Percentiles rank a stretch among this genome's conserved stretches.
Conservation (phyloP, 1,140 invertebrate genomes). For the Sycophila sp. region DNA sequence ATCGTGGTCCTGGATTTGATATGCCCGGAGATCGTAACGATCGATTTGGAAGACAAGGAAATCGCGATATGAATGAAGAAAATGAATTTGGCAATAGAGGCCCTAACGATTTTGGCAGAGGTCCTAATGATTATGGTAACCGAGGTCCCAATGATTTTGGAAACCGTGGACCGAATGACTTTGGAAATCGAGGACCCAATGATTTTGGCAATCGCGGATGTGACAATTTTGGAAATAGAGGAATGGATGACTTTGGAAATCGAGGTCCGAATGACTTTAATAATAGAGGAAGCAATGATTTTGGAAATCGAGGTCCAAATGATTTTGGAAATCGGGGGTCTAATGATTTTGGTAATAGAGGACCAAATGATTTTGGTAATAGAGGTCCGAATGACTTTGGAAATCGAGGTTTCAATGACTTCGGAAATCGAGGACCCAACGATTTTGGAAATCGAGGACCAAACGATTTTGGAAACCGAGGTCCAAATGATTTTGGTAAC, state of each 20-base stretch:
- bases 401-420: not conserved
- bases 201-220: not conserved
- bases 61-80: too few relatives aligned
- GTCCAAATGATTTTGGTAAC: not conserved
- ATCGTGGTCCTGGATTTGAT: not conserved
- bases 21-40: conserved; percentile 30
- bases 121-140: conserved; percentile 36
- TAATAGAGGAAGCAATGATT: not conserved
- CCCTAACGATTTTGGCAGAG: conserved; percentile 33
- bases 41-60: too few relatives aligned
- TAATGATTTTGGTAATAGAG: conserved; percentile 19
- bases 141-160: conserved; percentile 13
- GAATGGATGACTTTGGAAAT: conserved; percentile 3
- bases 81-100: conserved; percentile 33
- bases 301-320: conserved; percentile 20
- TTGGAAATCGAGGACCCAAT: not conserved
- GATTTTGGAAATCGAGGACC: not conserved
- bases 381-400: conserved; percentile 33
- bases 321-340: not conserved
- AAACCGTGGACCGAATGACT: conserved; percentile 1
- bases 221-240: conserved; percentile 22
- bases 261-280: not conserved
- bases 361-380: conserved; percentile 6
- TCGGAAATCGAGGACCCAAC: not conserved
- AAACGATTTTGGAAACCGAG: conserved; percentile 4